Evolutionary conservation across 1,140 invertebrate genomes (phyloP).

Genomic region (Drosophila pandora): DNA sequence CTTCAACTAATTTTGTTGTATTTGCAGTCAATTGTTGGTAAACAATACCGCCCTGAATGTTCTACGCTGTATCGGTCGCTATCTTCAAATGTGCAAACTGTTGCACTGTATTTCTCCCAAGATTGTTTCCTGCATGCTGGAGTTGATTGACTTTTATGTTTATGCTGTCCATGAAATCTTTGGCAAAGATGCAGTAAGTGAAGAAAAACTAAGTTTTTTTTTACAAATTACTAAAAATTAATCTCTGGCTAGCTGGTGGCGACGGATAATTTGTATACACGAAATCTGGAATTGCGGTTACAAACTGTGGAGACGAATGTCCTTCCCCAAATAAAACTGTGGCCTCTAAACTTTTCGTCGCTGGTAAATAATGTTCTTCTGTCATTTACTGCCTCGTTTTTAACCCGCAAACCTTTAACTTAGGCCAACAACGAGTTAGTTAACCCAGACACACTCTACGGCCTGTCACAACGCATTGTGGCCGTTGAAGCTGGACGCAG

Average conservation of each 20-base stretch:
- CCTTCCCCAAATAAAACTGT: slow-evolving; percentile 76
- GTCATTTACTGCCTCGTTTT: too few relatives aligned
- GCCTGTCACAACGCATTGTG: slow-evolving; percentile 93
- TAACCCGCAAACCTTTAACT: neutral
- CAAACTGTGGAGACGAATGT: slow-evolving; percentile 90
- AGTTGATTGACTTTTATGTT: slow-evolving; percentile 98
- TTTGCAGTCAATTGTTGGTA: slow-evolving; percentile 83
- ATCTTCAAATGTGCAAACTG: slow-evolving; percentile 96
- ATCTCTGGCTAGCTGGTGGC: slow-evolving; percentile 76
- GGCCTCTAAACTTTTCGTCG: slow-evolving; percentile 81
- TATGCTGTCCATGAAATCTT: slow-evolving; percentile 96
- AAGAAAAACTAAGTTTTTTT: neutral
- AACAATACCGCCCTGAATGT: slow-evolving; percentile 98
- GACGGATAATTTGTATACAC: slow-evolving; percentile 86
- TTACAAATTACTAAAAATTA: neutral
- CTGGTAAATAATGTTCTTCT: slow-evolving; percentile 45
- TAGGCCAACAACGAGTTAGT: slow-evolving; percentile 86
- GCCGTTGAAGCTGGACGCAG: slow-evolving; percentile 97
- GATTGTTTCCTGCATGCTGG: slow-evolving; percentile 95
- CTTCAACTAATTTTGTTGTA: neutral
- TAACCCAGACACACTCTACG: slow-evolving; percentile 90
- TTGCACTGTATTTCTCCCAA: slow-evolving; percentile 96
- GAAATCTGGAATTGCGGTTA: slow-evolving; percentile 89
- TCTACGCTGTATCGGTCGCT: slow-evolving; percentile 95
- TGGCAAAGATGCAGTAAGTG: slow-evolving; percentile 89